Evolutionary conservation across 2,113 vertebrate species (phyloP).

Genomic region (Clarias magur): DNA sequence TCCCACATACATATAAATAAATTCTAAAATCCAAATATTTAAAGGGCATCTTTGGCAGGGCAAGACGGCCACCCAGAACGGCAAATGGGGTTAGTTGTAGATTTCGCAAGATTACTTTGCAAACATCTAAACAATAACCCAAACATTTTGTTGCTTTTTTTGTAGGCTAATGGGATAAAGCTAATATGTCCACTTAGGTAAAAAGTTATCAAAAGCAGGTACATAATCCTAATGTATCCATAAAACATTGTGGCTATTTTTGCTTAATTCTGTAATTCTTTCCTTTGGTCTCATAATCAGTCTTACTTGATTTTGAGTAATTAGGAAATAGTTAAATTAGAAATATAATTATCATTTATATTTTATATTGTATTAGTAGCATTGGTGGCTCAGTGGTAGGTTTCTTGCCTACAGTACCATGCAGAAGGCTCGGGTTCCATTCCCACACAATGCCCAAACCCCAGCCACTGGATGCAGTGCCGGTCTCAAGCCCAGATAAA

Average conservation of each 20-base stretch:
- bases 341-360: neutral
- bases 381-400: no score
- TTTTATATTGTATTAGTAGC: neutral
- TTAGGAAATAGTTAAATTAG: neutral
- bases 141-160: constrained; percentile 46
- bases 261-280: neutral
- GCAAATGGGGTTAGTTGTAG: constrained; percentile 56
- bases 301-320: neutral
- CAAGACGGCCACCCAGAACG: constrained; percentile 66
- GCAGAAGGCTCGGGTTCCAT: no score
- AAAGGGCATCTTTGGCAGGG: constrained; percentile 65
- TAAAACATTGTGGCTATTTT: neutral
- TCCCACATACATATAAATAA: constrained; percentile 74
- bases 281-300: neutral
- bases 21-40: constrained; percentile 69
- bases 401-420: no score
- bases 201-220: constrained; percentile 11
- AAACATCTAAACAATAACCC: constrained; percentile 60
- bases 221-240: neutral
- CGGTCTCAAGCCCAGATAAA: no score
- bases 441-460: no score
- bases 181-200: neutral
- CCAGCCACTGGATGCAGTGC: no score
- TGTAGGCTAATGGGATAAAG: neutral
- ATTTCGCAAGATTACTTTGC: constrained; percentile 42